Conservation (phyloP, 2,113 vertebrate genomes). For the Chamaea fasciata region DNA sequence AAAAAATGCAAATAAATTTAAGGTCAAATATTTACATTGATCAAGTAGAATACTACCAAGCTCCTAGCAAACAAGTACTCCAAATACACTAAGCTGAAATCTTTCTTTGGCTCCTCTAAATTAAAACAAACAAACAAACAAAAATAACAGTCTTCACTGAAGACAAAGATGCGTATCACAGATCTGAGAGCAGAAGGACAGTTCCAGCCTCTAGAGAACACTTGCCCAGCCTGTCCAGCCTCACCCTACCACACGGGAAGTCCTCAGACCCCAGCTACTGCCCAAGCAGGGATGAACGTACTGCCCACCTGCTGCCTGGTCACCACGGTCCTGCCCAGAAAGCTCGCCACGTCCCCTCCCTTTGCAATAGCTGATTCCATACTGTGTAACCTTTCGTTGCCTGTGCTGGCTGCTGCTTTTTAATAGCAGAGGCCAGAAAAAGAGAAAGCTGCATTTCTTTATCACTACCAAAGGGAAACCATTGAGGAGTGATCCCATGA, state of each 20-base stretch:
- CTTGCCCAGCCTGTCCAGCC: constrained; percentile 65
- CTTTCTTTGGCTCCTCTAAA: constrained; percentile 80
- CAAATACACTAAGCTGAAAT: constrained; percentile 80
- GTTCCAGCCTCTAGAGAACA: constrained; percentile 51
- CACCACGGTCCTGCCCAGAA: constrained; percentile 28
- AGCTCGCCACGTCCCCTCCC: constrained; percentile 43
- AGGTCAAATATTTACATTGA: constrained; percentile 76
- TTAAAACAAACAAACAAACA: constrained; percentile 62
- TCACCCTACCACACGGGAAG: constrained; percentile 66
- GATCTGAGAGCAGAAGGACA: constrained; percentile 55
- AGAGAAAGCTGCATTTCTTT: constrained; percentile 72
- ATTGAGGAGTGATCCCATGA: constrained; percentile 63
- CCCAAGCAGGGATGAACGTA: constrained; percentile 25
- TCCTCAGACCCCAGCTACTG: constrained; percentile 62
- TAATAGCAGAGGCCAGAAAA: constrained; percentile 61
- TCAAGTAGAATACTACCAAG: constrained; percentile 62
- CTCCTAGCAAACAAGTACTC: constrained; percentile 76
- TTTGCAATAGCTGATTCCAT: constrained; percentile 68
- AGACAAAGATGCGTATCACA: constrained; percentile 75
- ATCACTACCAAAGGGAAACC: constrained; percentile 69
- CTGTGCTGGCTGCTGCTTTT: constrained; percentile 62
- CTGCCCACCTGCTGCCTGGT: constrained; percentile 51
- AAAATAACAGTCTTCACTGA: constrained; percentile 91
- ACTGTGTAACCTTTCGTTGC: constrained; percentile 69
- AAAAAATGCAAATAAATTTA: constrained; percentile 58